phyloP scores from a whole-genome alignment of 2,113 vertebrate species.

The Calyptommatus sinebrachiatus region DNA sequence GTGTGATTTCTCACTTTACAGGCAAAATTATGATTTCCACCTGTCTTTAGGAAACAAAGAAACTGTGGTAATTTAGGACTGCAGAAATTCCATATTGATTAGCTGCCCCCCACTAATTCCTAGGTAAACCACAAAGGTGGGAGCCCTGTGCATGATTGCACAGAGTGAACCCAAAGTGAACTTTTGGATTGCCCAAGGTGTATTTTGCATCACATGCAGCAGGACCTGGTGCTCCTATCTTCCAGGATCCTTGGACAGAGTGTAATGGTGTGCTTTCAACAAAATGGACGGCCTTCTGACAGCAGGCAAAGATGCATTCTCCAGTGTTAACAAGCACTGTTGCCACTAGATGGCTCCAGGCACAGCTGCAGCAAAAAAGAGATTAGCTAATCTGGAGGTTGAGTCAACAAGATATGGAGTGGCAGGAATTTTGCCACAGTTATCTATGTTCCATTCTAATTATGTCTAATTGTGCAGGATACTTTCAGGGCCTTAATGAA shows the following conservation, averaged over 20 bases:
- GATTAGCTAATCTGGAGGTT: not conserved
- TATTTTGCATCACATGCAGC: not conserved
- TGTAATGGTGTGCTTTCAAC: not conserved
- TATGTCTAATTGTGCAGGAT: not conserved
- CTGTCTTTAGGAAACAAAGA: not conserved
- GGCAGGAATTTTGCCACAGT: not conserved
- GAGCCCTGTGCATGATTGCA: too few relatives aligned
- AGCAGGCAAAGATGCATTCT: not conserved
- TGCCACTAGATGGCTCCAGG: conserved; percentile 76
- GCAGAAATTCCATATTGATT: too few relatives aligned
- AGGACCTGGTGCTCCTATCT: too few relatives aligned
- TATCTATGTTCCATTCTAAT: not conserved
- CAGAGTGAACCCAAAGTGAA: not conserved
- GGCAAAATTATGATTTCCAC: too few relatives aligned
- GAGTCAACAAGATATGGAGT: not conserved
- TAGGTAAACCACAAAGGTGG: not conserved
- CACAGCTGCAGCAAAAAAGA: conserved; percentile 11
- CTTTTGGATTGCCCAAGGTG: not conserved
- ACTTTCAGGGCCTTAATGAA: not conserved
- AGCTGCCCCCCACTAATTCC: not conserved
- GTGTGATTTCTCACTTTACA: too few relatives aligned
- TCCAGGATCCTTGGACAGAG: not conserved
- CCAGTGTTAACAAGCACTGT: conserved; percentile 50
- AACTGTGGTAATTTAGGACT: not conserved
- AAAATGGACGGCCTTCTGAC: conserved; percentile 47